Base-by-base conservation (phyloP, 1,140 invertebrate species). In the Drosophila simulans region DNA sequence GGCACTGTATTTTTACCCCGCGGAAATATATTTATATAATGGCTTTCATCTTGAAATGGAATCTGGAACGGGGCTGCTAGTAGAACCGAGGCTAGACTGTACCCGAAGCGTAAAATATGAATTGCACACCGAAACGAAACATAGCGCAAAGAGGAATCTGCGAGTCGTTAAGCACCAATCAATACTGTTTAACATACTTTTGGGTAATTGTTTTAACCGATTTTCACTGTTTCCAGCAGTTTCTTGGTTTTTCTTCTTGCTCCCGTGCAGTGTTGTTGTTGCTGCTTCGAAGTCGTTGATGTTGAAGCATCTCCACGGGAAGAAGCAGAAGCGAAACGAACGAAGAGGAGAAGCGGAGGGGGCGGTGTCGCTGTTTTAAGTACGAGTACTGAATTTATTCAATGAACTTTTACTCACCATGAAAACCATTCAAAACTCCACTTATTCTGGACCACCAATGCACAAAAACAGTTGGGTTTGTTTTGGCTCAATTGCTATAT, bases 391-490 rank as follows among this genome's bases (percentile, higher is more conserved):
- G 46, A 31, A 53, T 60, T 68, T 82, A 68, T 76, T 84, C 80
- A 84, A 84, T 84, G 81, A 80, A 84, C 71, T 72, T 80, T 77
- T 84, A 84, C 80, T 84, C 66, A 84, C 80, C 80, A 80, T 54
- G 40, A 34, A 84, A 85, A 80, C 80, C 77, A 80, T 75, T 72
- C 20, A 80, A 85, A 85, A 84, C 48, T 81, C 81, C 76, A 84
- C 40, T 70, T 80, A 84, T 84, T 84, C 43, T 22, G 64, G 51
- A 58, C 71, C 42, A 72, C 77, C 72, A 84, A 84, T 80, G 80
- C 80, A 85, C 77, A 84, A 84, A 85, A 81, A 84, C 65, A 84
- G 71, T 55, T 64, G 42, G 55, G 48, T 78, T 75, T 34, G 55
- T 59, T 80, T 63, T 66, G 43, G 55, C 53, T 48, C 71, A 80